Percentiles rank a stretch among this genome's conserved stretches.
phyloP scores from a whole-genome alignment of 2,888 invertebrate species.

The Chymomyza fuscimana region DNA sequence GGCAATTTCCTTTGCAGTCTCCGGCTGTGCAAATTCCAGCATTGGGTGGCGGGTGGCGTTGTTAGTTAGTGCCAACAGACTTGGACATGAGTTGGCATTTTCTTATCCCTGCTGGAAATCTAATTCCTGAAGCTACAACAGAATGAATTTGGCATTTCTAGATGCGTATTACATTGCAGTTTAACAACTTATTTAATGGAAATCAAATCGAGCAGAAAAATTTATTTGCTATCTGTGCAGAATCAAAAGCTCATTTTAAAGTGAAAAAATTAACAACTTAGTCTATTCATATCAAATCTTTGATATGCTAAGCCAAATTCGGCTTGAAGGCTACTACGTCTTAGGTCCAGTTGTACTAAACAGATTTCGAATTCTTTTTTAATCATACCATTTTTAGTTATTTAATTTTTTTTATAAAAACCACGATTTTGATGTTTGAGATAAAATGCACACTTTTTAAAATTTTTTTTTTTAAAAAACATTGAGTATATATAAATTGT shows the following conservation, averaged over 20 bases:
- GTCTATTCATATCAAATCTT: no score
- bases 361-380: no score
- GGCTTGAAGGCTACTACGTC: no score
- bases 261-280: no score
- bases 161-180: slow-evolving; percentile 66
- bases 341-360: no score
- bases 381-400: no score
- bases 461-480: no score
- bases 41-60: slow-evolving; percentile 14
- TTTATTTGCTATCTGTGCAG: slow-evolving; percentile 14
- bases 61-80: slow-evolving; percentile 19
- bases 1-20: slow-evolving; percentile 65
- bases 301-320: no score
- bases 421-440: no score
- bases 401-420: no score
- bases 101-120: slow-evolving; percentile 47
- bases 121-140: slow-evolving; percentile 41
- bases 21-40: slow-evolving; percentile 53
- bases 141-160: slow-evolving; percentile 34
- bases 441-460: no score
- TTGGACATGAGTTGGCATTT: slow-evolving; percentile 64
- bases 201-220: slow-evolving; percentile 78
- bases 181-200: slow-evolving; percentile 70
- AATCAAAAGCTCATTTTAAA: background rate
- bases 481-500: no score